Conservation (phyloP, 64 coral and sea anemone genomes). For the Hydrozoanthus tunicans region DNA sequence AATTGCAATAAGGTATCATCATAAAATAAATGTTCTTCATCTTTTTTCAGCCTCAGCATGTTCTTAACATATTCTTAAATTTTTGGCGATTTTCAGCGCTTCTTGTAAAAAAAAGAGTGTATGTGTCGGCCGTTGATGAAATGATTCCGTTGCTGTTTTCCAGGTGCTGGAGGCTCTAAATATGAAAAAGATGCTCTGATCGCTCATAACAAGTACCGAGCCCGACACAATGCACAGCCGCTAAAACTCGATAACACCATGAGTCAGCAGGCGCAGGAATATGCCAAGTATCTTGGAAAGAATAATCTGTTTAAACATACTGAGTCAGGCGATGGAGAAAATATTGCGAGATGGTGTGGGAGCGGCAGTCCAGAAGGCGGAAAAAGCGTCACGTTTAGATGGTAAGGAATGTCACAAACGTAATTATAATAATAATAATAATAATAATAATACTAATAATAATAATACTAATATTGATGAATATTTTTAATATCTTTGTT, state of each 20-base stretch:
- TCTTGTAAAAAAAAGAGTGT: no score
- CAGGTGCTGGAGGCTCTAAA: not conserved
- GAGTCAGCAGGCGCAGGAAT: conserved; percentile 3
- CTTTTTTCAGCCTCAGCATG: no score
- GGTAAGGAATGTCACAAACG: not conserved
- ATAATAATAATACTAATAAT: no score
- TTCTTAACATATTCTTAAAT: no score
- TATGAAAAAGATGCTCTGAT: conserved; percentile 1
- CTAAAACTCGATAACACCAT: not conserved
- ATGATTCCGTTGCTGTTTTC: no score
- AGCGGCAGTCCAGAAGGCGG: not conserved
- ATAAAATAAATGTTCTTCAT: no score
- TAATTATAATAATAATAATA: no score
- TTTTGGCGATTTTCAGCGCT: no score
- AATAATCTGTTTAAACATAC: not conserved
- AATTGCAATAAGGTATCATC: no score
- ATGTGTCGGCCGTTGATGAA: not conserved
- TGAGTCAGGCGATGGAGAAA: not conserved
- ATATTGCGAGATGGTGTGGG: conserved; percentile 6
- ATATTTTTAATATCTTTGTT: no score
- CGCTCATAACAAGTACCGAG: conserved; percentile 20
- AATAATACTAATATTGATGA: no score
- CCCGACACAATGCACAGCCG: conserved; percentile 7
- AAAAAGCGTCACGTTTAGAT: not conserved
- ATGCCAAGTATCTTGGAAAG: conserved; percentile 27